Percentiles rank a stretch among this genome's conserved stretches.
Evolutionary conservation across 1,140 invertebrate species (phyloP).

Genomic region (Habropoda laboriosa): DNA sequence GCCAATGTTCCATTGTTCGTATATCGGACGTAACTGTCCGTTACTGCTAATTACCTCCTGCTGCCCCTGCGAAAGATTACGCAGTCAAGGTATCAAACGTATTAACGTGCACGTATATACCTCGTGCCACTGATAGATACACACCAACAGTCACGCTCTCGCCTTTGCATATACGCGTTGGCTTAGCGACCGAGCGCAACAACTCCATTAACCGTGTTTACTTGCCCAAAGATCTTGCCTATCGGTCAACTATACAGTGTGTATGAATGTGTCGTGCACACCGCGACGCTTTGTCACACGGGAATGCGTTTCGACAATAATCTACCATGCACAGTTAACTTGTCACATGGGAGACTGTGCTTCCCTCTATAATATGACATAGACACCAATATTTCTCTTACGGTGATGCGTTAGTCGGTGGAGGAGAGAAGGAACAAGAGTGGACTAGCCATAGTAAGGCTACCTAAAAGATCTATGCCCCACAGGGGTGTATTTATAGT

Average conservation of each 20-base stretch:
- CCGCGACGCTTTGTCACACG: slow-evolving; percentile 28
- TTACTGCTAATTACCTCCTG: slow-evolving; percentile 78
- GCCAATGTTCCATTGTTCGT: slow-evolving; percentile 76
- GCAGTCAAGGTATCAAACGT: slow-evolving; percentile 69
- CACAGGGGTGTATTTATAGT: no score
- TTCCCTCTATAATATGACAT: no score
- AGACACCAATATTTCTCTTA: no score
- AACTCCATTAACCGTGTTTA: slow-evolving; percentile 66
- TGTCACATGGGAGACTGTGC: neutral
- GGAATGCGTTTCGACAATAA: slow-evolving; percentile 33
- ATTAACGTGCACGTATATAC: slow-evolving; percentile 63
- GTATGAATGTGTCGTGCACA: slow-evolving; percentile 23
- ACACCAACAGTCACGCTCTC: no score
- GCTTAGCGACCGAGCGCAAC: slow-evolving; percentile 58
- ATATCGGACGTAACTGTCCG: slow-evolving; percentile 75
- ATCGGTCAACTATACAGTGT: slow-evolving; percentile 37
- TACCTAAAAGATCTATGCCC: no score
- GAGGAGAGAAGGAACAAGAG: no score
- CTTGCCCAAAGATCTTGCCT: slow-evolving; percentile 54
- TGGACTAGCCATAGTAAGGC: no score
- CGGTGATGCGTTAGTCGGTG: no score
- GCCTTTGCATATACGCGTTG: slow-evolving; percentile 19
- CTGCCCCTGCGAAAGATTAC: slow-evolving; percentile 72
- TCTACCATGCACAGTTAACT: slow-evolving; percentile 27
- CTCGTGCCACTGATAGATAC: no score